Conservation (phyloP, 2,888 invertebrate species). For the Euclidia mi region DNA sequence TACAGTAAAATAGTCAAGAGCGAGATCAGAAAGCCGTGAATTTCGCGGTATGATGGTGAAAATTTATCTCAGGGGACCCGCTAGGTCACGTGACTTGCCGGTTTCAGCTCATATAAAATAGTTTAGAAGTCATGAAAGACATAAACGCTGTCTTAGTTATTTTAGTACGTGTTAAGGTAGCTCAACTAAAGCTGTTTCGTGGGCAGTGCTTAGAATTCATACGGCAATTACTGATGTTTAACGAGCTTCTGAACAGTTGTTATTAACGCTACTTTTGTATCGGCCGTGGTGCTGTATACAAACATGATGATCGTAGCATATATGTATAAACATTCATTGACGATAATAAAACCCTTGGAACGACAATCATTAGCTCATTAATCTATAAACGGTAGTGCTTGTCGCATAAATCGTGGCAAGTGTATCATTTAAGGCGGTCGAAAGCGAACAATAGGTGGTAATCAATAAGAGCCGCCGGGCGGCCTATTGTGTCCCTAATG, state of each 20-base stretch:
- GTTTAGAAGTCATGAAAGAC: constrained; percentile 36
- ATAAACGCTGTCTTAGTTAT: constrained; percentile 30
- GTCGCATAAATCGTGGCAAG: constrained; percentile 79
- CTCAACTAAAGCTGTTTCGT: constrained; percentile 9
- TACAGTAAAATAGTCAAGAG: constrained; percentile 48
- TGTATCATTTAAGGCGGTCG: constrained; percentile 84
- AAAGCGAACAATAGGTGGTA: constrained; percentile 85
- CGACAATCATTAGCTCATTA: constrained; percentile 71
- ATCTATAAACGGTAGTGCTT: constrained; percentile 73
- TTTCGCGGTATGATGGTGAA: constrained; percentile 48
- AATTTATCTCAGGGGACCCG: constrained; percentile 48
- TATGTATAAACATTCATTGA: constrained; percentile 46
- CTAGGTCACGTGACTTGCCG: constrained; percentile 48
- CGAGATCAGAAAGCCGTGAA: constrained; percentile 41
- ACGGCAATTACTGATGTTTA: constrained; percentile 15
- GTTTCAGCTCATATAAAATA: constrained; percentile 48
- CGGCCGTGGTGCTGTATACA: constrained; percentile 18
- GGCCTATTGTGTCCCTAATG: constrained; percentile 86
- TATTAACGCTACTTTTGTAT: constrained; percentile 18
- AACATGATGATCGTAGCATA: constrained; percentile 17
- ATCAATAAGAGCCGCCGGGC: constrained; percentile 85
- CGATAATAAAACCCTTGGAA: constrained; percentile 48
- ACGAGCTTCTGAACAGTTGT: constrained; percentile 25
- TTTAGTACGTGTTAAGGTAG: constrained; percentile 20
- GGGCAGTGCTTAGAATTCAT: constrained; percentile 4